Base-by-base conservation (phyloP, 92 coral and sea anemone species). In the Siderastrea radians region DNA sequence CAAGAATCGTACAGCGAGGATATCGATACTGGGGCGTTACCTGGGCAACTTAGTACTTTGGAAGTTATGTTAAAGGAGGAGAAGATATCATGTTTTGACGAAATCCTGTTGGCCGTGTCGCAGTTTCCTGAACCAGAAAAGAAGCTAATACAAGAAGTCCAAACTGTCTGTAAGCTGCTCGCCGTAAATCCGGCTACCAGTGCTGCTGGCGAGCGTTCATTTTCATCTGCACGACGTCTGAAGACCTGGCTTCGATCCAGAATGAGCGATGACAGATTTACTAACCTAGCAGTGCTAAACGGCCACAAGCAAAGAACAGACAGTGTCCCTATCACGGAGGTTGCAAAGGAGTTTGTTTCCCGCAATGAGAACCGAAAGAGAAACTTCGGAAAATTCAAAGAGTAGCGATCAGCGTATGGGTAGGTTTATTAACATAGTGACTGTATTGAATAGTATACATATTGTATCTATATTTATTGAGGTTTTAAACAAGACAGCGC, bases 1-100 rank as follows among this genome's bases (percentile, higher is more conserved):
- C 52, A 87, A 86, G 80, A 26, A 13, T 38, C 84, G 75, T 94
- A 89, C 79, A 83, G 72, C 69, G 93, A 84, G 66, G 97, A 92
- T 72, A 60, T 89, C 15, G 52, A 94, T 71, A 8, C 19, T 57
- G 77, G 38, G 49, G 8, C 87, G 80, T 72, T 87, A 38, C 50
- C 65, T 68, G 73, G 45, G 60, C 84, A 86, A 60, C 89, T 86
- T 51, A 26, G 38, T 26, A 26, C 38, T 26, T 26, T 26, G 38
- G 38, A 26, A 26, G 38, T 26, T 26, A 26, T 26, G 38, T 26
- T 26, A 26, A 26, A 26, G 38, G 38, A 26, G 38, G 38, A 26
- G 38, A 26, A 26, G 17, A 88, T 88, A 71, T 83, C 74, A 75
- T 88, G 92, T 64, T 88, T 88, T 88, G 87, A 88, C 66, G 87